Conservation (phyloP, 1,140 invertebrate species). For the Tyrophagus putrescentiae region DNA sequence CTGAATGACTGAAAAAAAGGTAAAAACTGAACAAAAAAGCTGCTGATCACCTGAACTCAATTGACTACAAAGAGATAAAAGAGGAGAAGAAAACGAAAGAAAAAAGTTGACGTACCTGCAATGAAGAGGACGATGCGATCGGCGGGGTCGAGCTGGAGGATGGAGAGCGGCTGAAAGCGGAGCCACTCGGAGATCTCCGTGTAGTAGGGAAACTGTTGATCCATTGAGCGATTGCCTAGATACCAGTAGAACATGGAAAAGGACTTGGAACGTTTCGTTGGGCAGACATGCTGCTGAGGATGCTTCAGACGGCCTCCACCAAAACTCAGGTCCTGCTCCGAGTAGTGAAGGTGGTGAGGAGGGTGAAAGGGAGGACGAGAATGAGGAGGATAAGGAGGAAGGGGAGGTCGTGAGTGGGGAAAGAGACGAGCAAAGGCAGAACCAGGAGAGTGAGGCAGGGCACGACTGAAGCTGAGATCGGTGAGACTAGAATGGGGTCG, state of each 20-base stretch:
- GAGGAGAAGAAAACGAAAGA: neutral
- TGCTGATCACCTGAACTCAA: neutral
- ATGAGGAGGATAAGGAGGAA: neutral
- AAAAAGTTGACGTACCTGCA: slow-evolving; percentile 53
- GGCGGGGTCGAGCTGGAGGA: slow-evolving; percentile 81
- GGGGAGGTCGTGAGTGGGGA: neutral
- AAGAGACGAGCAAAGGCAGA: neutral
- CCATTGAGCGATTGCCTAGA: slow-evolving; percentile 10
- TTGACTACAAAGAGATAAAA: neutral
- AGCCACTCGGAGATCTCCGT: slow-evolving; percentile 62
- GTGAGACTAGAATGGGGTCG: slow-evolving; percentile 16
- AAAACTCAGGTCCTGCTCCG: slow-evolving; percentile 3
- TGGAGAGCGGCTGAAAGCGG: slow-evolving; percentile 83
- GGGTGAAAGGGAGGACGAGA: neutral
- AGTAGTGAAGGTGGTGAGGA: neutral
- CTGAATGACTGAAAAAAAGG: too few species aligned
- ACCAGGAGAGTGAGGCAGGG: neutral
- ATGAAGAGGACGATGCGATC: slow-evolving; percentile 85
- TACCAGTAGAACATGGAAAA: slow-evolving; percentile 11
- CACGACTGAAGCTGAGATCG: neutral
- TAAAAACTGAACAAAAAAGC: too few species aligned
- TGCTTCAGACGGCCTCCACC: neutral
- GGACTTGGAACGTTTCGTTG: slow-evolving; percentile 15
- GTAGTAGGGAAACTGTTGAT: slow-evolving; percentile 9
- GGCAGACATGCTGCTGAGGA: neutral